A percentile compares a stretch with the other conserved stretches of the same genome.
Evolutionary conservation across 2,888 invertebrate genomes (phyloP).

Genomic region (Coremacera marginata): DNA sequence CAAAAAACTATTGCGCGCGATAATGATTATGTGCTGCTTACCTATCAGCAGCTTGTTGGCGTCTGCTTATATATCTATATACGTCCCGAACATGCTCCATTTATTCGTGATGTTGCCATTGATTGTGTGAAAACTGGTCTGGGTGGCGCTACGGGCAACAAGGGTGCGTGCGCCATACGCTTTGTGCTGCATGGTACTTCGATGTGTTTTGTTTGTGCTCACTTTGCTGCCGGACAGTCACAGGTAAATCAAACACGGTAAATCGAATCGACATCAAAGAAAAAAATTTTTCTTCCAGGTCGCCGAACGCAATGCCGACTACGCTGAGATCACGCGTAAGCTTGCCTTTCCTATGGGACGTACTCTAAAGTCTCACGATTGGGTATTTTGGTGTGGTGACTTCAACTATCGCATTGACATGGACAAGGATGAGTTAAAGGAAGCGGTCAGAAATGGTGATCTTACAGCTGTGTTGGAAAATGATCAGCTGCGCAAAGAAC

Average conservation of each 20-base stretch:
- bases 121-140: slow-evolving; percentile 98
- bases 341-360: slow-evolving; percentile 92
- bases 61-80: slow-evolving; percentile 97
- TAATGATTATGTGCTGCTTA: slow-evolving; percentile 90
- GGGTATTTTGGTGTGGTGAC: slow-evolving; percentile 99
- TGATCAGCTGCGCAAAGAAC: slow-evolving; percentile 90
- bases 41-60: slow-evolving; percentile 95
- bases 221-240: slow-evolving; percentile 98
- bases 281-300: slow-evolving; percentile 45
- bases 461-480: slow-evolving; percentile 83
- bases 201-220: slow-evolving; percentile 97
- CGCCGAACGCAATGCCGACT: slow-evolving; percentile 93
- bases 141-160: slow-evolving; percentile 97
- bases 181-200: slow-evolving; percentile 93
- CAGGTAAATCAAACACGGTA: slow-evolving; percentile 80
- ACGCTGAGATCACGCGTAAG: slow-evolving; percentile 93
- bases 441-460: slow-evolving; percentile 74
- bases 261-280: background rate
- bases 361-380: slow-evolving; percentile 94
- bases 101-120: slow-evolving; percentile 91
- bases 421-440: slow-evolving; percentile 93
- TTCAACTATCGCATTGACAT: slow-evolving; percentile 98
- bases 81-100: slow-evolving; percentile 88
- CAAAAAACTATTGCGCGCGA: slow-evolving; percentile 88
- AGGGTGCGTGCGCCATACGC: slow-evolving; percentile 94